These are phyloP conservation scores for Echinometra lucunter DNA, from an alignment of 53 echinoderm and acorn worm genomes.

Conservation along the genomic window DNA sequence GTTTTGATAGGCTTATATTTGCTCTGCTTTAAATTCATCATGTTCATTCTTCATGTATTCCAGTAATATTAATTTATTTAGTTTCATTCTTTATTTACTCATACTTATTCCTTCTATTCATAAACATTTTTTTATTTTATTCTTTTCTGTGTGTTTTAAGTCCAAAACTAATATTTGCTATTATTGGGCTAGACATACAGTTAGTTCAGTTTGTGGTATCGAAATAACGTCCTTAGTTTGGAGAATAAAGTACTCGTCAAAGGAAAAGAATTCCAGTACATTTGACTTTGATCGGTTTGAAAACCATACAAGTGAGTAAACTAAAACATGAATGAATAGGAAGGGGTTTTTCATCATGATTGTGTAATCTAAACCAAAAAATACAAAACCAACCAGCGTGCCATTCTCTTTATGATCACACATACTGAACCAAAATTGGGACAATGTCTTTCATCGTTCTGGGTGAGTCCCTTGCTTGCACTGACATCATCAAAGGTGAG, in stretches of 20 bases:
- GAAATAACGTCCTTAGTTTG: not conserved
- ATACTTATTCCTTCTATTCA: not conserved
- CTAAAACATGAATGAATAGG: not conserved
- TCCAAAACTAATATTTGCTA: not conserved
- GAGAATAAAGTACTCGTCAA: not conserved
- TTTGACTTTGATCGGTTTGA: not conserved
- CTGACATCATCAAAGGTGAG: too few species aligned
- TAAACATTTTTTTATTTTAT: too few species aligned
- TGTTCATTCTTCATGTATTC: not conserved
- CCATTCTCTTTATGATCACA: too few species aligned
- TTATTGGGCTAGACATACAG: not conserved
- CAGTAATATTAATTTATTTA: not conserved
- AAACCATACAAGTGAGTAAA: not conserved
- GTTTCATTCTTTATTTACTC: not conserved
- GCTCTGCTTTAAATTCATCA: too few species aligned
- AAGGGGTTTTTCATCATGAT: too few species aligned
- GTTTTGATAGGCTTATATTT: too few species aligned
- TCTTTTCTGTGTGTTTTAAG: too few species aligned
- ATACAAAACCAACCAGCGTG: too few species aligned
- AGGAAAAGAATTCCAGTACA: not conserved
- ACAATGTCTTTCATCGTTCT: too few species aligned
- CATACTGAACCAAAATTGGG: too few species aligned
- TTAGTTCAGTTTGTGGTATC: not conserved
- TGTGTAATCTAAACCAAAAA: too few species aligned
- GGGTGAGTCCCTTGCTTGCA: too few species aligned